Evolutionary conservation across 2,797 vertebrate species (phyloP), one percentile per base, ranked within the genome.

Genomic region (Chrysocyon brachyurus): DNA sequence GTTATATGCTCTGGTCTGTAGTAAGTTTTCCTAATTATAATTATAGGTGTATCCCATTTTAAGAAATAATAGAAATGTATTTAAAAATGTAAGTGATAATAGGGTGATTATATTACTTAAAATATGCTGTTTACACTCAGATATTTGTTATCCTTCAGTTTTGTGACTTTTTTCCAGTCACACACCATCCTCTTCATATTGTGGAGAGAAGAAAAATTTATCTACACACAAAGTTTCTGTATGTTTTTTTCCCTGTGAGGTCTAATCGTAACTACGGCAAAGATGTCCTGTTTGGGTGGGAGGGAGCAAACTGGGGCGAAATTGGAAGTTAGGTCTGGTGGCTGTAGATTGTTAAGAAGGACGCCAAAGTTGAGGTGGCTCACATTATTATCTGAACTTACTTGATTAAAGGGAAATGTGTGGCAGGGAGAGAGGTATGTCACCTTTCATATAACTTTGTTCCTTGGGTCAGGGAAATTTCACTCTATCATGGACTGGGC

Each of bases 11-110:
- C 57, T 92, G 64, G 46, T 68, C 17, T 46, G 15, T 59, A 63
- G 92, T 46, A 54, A 91, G 15, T 89, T 86, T 68, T 75, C 57
- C 57, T 79, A 66, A 73, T 79, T 87, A 85, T 63, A 87, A 36
- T 79, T 57, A 89, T 46, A 89, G 54, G 28, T 94, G 16, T 63
- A 57, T 33, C 28, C 3, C 24, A 94, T 73, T 93, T 86, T 75
- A 88, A 84, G 49, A 94, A 85, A 57, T 83, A 78, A 70, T 63
- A 78, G 64, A 61, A 70, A 72, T 70, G 46, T 33, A 87, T 70
- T 64, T 46, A n/a, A 59, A 88, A 75, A 22, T 68, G 72, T 79
- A 83, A 95, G 57, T 90, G 90, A 68, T 78, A 79, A 79, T 31
- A 64, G 12, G 56, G 54, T 70, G 28, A 56, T 68, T 95, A 24